Conservation (phyloP, 37 sponge, comb jelly and placozoan species). For the Ephydatia muelleri region DNA sequence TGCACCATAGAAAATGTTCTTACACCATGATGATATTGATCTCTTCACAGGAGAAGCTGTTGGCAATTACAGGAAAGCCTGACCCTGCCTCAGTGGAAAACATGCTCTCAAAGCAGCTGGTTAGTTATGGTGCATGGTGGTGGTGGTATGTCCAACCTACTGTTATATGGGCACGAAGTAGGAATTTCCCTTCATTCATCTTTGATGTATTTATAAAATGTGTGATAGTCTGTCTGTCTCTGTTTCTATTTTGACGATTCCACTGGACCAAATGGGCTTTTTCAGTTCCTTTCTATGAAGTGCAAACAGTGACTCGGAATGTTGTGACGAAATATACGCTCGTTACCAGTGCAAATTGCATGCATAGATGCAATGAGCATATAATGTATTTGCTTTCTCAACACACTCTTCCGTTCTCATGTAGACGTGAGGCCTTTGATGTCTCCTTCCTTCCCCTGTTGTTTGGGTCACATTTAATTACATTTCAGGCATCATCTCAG, state of each 20-base stretch:
- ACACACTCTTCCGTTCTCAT: not conserved
- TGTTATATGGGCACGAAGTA: too few relatives aligned
- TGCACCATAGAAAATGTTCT: not conserved
- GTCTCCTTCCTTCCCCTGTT: constrained; percentile 1
- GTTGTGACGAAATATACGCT: too few relatives aligned
- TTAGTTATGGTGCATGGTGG: not conserved
- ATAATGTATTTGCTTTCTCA: not conserved
- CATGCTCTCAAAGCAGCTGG: constrained; percentile 12
- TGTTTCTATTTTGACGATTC: too few relatives aligned
- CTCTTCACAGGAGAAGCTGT: constrained; percentile 7
- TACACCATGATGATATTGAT: not conserved
- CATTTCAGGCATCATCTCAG: not conserved
- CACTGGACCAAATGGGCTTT: too few relatives aligned
- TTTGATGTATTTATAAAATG: too few relatives aligned
- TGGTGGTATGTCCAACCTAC: too few relatives aligned
- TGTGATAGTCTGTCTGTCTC: too few relatives aligned
- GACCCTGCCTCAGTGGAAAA: constrained; percentile 18
- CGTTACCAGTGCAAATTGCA: too few relatives aligned
- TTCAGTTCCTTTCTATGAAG: too few relatives aligned
- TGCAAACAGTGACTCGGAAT: too few relatives aligned
- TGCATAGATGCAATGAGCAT: too few relatives aligned
- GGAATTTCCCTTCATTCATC: too few relatives aligned
- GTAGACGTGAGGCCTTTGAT: not conserved
- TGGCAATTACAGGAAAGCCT: not conserved
- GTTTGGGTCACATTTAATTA: not conserved